Conservation (phyloP, 2,797 vertebrate genomes). For the Falco peregrinus region DNA sequence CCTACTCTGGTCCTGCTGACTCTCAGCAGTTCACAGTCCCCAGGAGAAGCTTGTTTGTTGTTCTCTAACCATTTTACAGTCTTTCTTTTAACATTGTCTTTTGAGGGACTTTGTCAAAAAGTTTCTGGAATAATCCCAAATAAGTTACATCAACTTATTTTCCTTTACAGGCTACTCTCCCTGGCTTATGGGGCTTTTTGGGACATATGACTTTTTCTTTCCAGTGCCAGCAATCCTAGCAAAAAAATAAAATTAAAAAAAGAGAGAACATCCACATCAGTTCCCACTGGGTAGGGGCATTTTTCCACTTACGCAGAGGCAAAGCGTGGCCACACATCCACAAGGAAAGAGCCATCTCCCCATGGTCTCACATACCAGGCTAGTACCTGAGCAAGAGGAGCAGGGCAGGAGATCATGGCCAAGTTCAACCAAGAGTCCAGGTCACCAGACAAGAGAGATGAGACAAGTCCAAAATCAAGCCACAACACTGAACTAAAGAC, state of each 20-base stretch:
- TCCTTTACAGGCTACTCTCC: not conserved
- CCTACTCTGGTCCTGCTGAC: not conserved
- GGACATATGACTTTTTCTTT: constrained; percentile 7
- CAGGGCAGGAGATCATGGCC: accelerated
- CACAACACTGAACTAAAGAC: not conserved
- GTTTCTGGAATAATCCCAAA: not conserved
- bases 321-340: accelerated
- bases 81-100: not conserved
- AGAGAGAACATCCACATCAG: not conserved
- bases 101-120: not conserved
- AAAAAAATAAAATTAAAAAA: not conserved
- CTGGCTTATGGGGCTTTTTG: not conserved
- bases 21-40: not conserved
- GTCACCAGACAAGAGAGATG: not conserved
- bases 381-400: not conserved
- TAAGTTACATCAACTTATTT: constrained; percentile 19
- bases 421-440: not conserved
- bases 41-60: not conserved
- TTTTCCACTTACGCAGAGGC: not conserved
- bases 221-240: not conserved
- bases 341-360: not conserved
- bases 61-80: not conserved
- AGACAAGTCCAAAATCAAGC: not conserved
- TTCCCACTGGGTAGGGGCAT: not conserved
- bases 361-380: accelerated